Percentiles rank a stretch among this genome's conserved stretches.
Conservation (phyloP, 2,888 invertebrate species). For the Chrysolina haemoptera region DNA sequence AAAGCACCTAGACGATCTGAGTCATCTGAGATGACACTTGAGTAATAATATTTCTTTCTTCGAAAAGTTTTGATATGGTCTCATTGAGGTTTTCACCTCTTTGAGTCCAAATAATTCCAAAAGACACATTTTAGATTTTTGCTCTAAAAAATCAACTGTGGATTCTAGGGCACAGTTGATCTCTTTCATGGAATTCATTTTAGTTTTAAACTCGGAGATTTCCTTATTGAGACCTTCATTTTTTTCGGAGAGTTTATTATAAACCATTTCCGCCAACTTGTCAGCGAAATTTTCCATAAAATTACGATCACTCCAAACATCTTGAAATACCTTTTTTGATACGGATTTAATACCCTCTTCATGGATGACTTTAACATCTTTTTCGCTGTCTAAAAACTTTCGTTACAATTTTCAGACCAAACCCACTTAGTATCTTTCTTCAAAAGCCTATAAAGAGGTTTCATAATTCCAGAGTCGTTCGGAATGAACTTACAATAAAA, state of each 20-base stretch:
- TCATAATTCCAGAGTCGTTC: not conserved
- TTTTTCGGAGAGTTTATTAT: constrained; percentile 1
- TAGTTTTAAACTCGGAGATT: too few species aligned
- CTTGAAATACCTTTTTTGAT: constrained; percentile 15
- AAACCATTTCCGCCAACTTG: constrained; percentile 15
- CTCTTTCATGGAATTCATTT: not conserved
- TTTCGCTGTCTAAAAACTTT: not conserved
- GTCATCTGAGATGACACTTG: too few species aligned
- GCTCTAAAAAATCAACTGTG: too few species aligned
- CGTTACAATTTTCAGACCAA: not conserved
- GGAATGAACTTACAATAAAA: not conserved
- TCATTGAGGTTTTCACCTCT: too few species aligned
- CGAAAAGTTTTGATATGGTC: too few species aligned
- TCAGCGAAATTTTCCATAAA: constrained; percentile 4
- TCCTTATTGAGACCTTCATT: too few species aligned
- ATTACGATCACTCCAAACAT: not conserved
- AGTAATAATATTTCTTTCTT: too few species aligned
- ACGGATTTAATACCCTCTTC: constrained; percentile 2
- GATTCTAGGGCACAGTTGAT: too few species aligned
- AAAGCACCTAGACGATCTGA: constrained; percentile 11
- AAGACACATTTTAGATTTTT: too few species aligned
- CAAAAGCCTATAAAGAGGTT: not conserved
- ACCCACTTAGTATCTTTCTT: not conserved
- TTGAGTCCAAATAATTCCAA: too few species aligned
- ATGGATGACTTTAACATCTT: not conserved